Base-by-base conservation (phyloP, 2,888 invertebrate genomes). In the Pilophorus perplexus region DNA sequence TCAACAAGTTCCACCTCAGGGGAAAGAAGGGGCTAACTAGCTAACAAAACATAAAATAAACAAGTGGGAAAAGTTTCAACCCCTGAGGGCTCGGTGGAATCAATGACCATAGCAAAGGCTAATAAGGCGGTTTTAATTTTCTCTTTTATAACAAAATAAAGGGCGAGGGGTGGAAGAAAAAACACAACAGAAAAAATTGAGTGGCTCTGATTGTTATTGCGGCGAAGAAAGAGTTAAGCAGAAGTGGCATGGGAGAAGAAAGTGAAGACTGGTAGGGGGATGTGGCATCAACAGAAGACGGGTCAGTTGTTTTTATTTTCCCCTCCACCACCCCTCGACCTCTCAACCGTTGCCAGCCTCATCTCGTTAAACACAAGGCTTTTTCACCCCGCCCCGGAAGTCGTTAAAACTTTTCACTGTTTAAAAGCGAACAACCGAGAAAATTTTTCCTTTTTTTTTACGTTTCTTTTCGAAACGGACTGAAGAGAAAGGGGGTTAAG, bases 381-480 rank as follows among this genome's bases (percentile, higher is more conserved):
- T 28, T 23, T 48, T 28, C 33, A 33, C 33, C 33, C 33, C 12
- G 6, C 27, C 25, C 25, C 2, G 48, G 52, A 28, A 52, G 52
- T 55, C 55, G 55, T 55, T 55, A 55, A 55, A 55, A 55, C 38
- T 55, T 55, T 55, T 27, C n/a, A 22, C 55, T 55, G 55, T 37
- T 23, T 28, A 40, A 40, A 55, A 55, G 22, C 28, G 22, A 38
- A 55, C 40, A n/a, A 18, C 38, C 10, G 40, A 20, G 55, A 55
- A 37, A 38, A 38, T 55, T 27, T 55, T 55, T 33, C 52, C 27
- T 28, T 25, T 46, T 28, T 18, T 52, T 28, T 33, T 33, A 12
- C 28, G 14, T 18, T 25, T 28, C 52, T 52, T 52, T 14, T 28
- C 28, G 28, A 16, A 46, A 46, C n/a, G n/a, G n/a, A n/a, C n/a